Evolutionary conservation across 2,797 vertebrate species (phyloP).

Genomic region (Mormyrops attenuatus): DNA sequence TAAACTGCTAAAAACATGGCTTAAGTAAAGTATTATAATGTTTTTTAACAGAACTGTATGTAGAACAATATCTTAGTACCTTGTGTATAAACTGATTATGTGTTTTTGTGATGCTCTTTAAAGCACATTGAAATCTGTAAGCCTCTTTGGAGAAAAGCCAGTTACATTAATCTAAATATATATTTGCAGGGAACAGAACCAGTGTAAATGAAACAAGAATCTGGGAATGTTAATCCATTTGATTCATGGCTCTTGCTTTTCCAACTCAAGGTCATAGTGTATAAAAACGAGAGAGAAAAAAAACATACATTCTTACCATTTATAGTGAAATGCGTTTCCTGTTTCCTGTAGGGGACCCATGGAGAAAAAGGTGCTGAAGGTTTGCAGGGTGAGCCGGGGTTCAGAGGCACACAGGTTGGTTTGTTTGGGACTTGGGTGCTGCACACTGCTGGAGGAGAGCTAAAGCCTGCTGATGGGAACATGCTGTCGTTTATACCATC

Average conservation of each 20-base stretch:
- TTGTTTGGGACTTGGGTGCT: not conserved
- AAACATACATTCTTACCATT: not conserved
- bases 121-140: not conserved
- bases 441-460: not conserved
- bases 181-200: not conserved
- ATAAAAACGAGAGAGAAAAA: not conserved
- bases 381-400: not conserved
- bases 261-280: not conserved
- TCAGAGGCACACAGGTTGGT: slow-evolving; percentile 13
- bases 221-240: not conserved
- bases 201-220: not conserved
- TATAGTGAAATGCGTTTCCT: not conserved
- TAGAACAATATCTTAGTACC: not conserved
- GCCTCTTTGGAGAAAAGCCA: not conserved
- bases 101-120: not conserved
- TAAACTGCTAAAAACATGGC: not conserved
- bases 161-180: not conserved
- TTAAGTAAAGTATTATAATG: not conserved
- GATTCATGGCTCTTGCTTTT: not conserved
- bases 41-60: not conserved
- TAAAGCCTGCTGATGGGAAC: not conserved
- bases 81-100: not conserved
- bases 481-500: not conserved
- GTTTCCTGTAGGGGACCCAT: not conserved
- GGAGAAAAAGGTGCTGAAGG: not conserved